Percentiles rank a stretch among this genome's conserved stretches.
phyloP scores from a whole-genome alignment of 1,140 invertebrate species.

The Euwallacea similis region DNA sequence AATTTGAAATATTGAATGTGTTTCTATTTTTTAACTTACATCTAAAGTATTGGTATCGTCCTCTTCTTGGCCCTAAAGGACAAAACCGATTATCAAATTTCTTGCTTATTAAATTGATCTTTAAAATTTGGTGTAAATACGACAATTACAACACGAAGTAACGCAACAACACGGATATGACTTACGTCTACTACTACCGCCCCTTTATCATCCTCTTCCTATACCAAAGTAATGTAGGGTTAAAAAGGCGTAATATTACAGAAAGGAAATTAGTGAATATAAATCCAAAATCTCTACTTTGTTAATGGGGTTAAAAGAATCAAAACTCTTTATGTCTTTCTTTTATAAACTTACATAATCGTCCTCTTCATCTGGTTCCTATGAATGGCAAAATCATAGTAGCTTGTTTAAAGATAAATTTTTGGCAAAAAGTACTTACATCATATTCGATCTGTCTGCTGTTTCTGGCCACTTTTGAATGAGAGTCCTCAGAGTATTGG shows the following conservation, averaged over 20 bases:
- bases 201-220: neutral
- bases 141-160: neutral
- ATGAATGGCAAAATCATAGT: constrained; percentile 11
- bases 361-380: constrained; percentile 13
- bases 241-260: constrained; percentile 5
- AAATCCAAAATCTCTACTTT: too few relatives aligned
- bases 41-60: constrained; percentile 13
- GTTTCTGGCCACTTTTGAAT: constrained; percentile 1
- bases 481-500: neutral
- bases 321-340: too few relatives aligned
- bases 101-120: too few relatives aligned
- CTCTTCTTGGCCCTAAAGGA: constrained; percentile 7
- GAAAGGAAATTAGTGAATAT: neutral
- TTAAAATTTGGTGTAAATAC: neutral
- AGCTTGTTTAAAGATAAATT: neutral
- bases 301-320: too few relatives aligned
- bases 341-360: constrained; percentile 26
- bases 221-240: neutral
- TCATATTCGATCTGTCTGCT: constrained; percentile 10
- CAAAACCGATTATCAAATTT: too few relatives aligned
- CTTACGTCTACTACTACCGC: neutral
- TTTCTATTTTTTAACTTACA: constrained; percentile 9
- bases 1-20: neutral
- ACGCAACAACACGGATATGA: constrained; percentile 3
- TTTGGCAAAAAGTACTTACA: neutral